These are phyloP conservation scores for Adela reaumurella DNA, from an alignment of 2,888 invertebrate species.

Conservation along the genomic window DNA sequence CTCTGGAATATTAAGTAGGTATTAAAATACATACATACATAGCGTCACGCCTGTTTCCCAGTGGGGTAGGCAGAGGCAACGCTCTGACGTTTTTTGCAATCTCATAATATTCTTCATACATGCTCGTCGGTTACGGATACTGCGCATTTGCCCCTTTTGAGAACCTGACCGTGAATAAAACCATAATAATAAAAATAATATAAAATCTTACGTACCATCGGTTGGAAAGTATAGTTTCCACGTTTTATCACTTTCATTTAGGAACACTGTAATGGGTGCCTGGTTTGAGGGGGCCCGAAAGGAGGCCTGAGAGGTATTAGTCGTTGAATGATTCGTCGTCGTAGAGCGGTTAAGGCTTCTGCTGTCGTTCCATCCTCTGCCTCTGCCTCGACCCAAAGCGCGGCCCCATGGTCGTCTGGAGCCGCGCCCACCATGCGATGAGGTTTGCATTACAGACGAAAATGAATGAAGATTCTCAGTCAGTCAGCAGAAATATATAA, in stretches of 20 bases:
- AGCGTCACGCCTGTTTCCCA: no score
- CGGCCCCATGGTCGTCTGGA: neutral
- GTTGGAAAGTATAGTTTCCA: conserved; percentile 79
- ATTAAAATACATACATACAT: neutral
- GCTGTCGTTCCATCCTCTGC: neutral
- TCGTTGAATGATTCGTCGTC: no score
- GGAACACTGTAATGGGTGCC: conserved; percentile 28
- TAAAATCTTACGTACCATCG: conserved; percentile 46
- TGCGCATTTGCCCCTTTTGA: no score
- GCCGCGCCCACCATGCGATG: neutral
- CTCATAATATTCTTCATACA: no score
- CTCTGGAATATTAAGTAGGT: conserved; percentile 19
- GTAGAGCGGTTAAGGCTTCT: neutral
- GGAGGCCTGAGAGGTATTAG: conserved; percentile 15
- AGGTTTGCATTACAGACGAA: neutral
- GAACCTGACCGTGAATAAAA: conserved; percentile 12
- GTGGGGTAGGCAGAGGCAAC: no score
- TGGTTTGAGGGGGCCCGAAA: conserved; percentile 40
- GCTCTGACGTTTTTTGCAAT: no score
- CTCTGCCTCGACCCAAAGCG: neutral
- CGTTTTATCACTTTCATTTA: conserved; percentile 53
- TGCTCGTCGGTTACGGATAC: no score
- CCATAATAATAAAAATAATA: conserved; percentile 1
- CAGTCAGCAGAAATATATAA: no score
- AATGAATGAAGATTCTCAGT: no score